Percentiles rank a stretch among this genome's conserved stretches.
Conservation (phyloP, 2,888 invertebrate genomes). For the Diabrotica balteata region DNA sequence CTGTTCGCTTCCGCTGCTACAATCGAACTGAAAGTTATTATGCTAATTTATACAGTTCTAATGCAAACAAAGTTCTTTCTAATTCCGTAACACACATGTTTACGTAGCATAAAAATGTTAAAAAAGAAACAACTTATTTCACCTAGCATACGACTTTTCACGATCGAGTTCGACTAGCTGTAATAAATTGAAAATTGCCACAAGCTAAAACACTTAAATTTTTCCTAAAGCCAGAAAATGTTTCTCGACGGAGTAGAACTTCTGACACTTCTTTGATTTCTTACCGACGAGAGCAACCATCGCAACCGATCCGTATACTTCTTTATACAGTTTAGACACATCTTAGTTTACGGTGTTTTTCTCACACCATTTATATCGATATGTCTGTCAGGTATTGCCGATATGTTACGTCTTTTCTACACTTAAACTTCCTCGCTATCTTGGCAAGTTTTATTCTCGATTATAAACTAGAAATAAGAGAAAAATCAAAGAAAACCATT, state of each 20-base stretch:
- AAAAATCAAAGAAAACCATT: no score
- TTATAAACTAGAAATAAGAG: no score
- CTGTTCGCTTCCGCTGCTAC: no score
- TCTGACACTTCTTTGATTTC: slow-evolving; percentile 44
- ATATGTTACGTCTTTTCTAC: slow-evolving; percentile 1
- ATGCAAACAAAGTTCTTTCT: no score
- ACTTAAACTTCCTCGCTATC: slow-evolving; percentile 5
- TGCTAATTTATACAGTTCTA: no score
- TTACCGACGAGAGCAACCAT: slow-evolving; percentile 45
- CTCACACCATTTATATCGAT: slow-evolving; percentile 44
- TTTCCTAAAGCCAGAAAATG: slow-evolving; percentile 29
- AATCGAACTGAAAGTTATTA: no score
- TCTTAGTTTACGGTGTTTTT: slow-evolving; percentile 47
- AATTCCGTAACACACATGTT: no score
- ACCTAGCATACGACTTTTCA: slow-evolving; percentile 8
- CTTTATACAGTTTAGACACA: slow-evolving; percentile 32
- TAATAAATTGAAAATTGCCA: slow-evolving; percentile 24
- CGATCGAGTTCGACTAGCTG: slow-evolving; percentile 13
- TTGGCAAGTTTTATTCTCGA: no score
- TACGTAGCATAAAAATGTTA: no score
- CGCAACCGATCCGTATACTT: slow-evolving; percentile 26
- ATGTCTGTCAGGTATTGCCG: slow-evolving; percentile 20
- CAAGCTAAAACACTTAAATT: slow-evolving; percentile 27
- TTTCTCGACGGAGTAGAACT: slow-evolving; percentile 43
- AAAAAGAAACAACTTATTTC: no score